Conservation (phyloP, 1,140 invertebrate genomes). For the Elymnias hypermnestra region DNA sequence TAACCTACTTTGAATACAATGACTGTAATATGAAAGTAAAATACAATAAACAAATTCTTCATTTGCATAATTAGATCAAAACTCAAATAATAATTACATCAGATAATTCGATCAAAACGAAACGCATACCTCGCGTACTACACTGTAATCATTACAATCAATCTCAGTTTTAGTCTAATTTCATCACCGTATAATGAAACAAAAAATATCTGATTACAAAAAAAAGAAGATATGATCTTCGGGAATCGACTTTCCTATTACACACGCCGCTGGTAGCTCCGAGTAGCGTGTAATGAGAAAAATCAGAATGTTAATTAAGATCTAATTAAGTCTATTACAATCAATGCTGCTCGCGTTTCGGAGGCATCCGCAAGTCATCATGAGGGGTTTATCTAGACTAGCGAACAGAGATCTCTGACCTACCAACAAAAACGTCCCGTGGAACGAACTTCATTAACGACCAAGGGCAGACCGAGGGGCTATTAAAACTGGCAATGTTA, state of each 20-base stretch:
- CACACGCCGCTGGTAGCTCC: slow-evolving; percentile 53
- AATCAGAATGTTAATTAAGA: slow-evolving; percentile 73
- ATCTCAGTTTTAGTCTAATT: slow-evolving; percentile 44
- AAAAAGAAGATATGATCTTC: slow-evolving; percentile 51
- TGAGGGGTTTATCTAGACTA: slow-evolving; percentile 42
- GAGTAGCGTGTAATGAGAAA: slow-evolving; percentile 73
- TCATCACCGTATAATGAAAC: slow-evolving; percentile 46
- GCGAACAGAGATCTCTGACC: slow-evolving; percentile 43
- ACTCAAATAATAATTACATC: slow-evolving; percentile 15
- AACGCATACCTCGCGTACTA: slow-evolving; percentile 15
- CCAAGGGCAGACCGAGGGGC: slow-evolving; percentile 24
- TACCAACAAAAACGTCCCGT: slow-evolving; percentile 23
- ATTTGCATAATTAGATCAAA: slow-evolving; percentile 22
- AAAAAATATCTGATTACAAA: slow-evolving; percentile 47
- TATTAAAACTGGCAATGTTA: slow-evolving; percentile 45
- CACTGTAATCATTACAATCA: slow-evolving; percentile 28
- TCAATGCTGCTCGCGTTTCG: slow-evolving; percentile 66
- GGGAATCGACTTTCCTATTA: slow-evolving; percentile 63
- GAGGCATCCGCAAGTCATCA: slow-evolving; percentile 66
- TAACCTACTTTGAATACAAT: too few species aligned
- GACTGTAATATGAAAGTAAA: too few species aligned
- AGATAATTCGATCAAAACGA: slow-evolving; percentile 22
- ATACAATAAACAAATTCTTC: too few species aligned
- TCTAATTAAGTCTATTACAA: slow-evolving; percentile 74
- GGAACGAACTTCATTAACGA: slow-evolving; percentile 26